Evolutionary conservation across 2,113 vertebrate species (phyloP), one percentile per base, ranked within the genome.

Genomic region (Thunnus maccoyii): DNA sequence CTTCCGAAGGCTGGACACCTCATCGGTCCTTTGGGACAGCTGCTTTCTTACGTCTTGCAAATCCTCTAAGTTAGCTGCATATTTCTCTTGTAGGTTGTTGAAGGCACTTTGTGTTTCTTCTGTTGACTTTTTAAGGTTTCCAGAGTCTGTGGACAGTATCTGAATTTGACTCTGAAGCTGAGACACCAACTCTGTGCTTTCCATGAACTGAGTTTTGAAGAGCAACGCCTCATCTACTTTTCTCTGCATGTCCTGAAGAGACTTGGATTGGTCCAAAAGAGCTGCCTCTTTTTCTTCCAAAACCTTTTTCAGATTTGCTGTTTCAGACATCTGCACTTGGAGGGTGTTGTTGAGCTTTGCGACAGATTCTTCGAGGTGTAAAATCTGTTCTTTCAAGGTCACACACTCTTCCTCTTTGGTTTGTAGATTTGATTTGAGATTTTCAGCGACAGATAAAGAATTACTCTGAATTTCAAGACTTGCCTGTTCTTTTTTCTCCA

Each of bases 11-110:
- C 25, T 85, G 47, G 85, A 83, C 63, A 94, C 89, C 71, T 96
- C 90, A 1, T 88, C 94, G 0, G 93, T 84, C 46, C 91, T 95
- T 60, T 91, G 76, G 57, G 62, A 89, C 16, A 97, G 88, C 14
- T 90, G 80, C 36, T 30, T 36, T 0, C 82, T 89, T 22, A 91
- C 46, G 16, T 94, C 91, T 3, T 88, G 90, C 32, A 88, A 81
- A 54, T 94, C 90, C 62, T 96, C 87, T 3, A 89, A 69, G 16
- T 93, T 89, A 0, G 73, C 54, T 64, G 94, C 91, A 51, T 91
- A 91, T 85, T 96, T 95, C 54, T 96, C 94, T 65, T 96, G 95
- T 3, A 97, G 94, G 89, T 93, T 91, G 48, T 74, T 91, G 68
- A 96, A 94, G 83, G 95, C 93, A 83, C 88, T 88, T 60, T 94